Evolutionary conservation across 2,113 vertebrate species (phyloP).

Genomic region (Lasiurus borealis): DNA sequence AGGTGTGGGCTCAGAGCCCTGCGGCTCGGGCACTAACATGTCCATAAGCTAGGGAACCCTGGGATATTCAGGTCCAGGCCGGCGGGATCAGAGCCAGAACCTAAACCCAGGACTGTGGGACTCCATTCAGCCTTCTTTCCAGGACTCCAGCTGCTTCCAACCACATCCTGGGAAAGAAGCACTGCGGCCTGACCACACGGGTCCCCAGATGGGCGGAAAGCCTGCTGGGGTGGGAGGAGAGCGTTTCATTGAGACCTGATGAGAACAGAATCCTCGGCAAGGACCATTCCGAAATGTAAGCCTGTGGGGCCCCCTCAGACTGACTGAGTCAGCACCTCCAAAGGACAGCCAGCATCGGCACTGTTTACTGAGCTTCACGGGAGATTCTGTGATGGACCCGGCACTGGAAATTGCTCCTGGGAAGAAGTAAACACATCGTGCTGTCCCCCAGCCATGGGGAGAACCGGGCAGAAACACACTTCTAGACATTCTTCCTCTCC

Average conservation of each 20-base stretch:
- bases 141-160: neutral
- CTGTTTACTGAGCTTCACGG: neutral
- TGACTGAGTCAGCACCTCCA: neutral
- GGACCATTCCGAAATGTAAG: neutral
- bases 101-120: neutral
- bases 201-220: neutral
- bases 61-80: neutral
- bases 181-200: neutral
- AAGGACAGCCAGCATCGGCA: neutral
- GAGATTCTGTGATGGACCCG: neutral
- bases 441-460: neutral
- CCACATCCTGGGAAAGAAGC: neutral
- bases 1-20: neutral
- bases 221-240: neutral
- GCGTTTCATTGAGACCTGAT: neutral
- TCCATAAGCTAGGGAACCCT: neutral
- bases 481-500: neutral
- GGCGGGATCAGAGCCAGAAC: neutral
- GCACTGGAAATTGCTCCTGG: neutral
- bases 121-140: neutral
- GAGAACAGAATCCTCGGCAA: neutral
- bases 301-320: neutral
- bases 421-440: slow-evolving; percentile 13
- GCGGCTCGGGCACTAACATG: neutral
- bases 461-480: neutral